Conservation (phyloP, 2,888 invertebrate species). For the Nomada ruficornis region DNA sequence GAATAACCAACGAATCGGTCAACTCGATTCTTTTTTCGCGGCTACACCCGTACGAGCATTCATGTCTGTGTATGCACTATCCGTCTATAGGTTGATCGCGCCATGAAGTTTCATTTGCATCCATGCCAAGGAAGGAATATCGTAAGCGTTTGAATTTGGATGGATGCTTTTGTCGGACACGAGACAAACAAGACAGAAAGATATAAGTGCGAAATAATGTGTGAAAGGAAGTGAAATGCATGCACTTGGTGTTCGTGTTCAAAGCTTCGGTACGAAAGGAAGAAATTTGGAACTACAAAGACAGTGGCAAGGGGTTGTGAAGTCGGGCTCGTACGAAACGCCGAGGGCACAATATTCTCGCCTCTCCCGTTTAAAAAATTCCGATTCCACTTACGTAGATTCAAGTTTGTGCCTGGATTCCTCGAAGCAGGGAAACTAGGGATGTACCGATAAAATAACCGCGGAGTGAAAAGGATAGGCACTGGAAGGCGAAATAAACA, state of each 20-base stretch:
- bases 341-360: not conserved
- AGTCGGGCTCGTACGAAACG: not conserved
- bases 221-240: not conserved
- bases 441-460: slow-evolving; percentile 27
- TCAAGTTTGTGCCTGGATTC: no score
- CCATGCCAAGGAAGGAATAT: not conserved
- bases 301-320: not conserved
- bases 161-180: no score
- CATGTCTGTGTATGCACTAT: not conserved
- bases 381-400: not conserved
- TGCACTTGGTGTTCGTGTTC: not conserved
- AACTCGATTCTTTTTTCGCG: slow-evolving; percentile 19
- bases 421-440: no score
- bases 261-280: no score
- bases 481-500: not conserved
- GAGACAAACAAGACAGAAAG: no score
- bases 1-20: slow-evolving; percentile 58
- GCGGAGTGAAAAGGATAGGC: slow-evolving; percentile 10
- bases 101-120: not conserved
- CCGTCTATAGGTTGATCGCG: not conserved
- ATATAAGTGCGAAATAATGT: not conserved
- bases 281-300: not conserved
- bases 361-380: not conserved
- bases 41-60: not conserved
- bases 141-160: no score